Conservation (phyloP, 2,797 vertebrate species). For the Potorous gilbertii region DNA sequence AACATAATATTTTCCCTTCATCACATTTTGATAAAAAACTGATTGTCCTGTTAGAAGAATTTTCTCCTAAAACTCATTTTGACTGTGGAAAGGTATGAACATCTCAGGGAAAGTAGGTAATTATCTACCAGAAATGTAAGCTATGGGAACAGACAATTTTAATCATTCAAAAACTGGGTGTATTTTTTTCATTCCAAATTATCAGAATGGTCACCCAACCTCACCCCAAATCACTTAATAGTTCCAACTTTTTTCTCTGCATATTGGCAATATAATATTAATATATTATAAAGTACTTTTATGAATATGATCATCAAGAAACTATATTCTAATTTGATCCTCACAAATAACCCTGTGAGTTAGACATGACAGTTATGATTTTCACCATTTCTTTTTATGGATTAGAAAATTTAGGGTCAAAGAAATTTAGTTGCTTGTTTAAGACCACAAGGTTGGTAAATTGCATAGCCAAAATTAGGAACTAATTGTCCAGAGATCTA, state of each 20-base stretch:
- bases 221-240: not conserved
- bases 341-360: not conserved
- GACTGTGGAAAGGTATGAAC: not conserved
- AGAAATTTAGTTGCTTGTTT: not conserved
- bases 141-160: not conserved
- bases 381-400: not conserved
- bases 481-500: not conserved
- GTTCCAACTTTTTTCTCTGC: not conserved
- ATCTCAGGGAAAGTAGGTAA: not conserved
- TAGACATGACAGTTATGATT: not conserved
- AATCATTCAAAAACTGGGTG: not conserved
- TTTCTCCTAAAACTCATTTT: constrained; percentile 65
- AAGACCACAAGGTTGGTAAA: not conserved
- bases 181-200: not conserved
- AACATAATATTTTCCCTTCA: constrained; percentile 56
- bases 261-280: not conserved
- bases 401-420: not conserved
- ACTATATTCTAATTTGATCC: not conserved
- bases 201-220: not conserved
- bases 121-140: not conserved
- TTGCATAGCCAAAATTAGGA: not conserved
- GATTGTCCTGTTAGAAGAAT: constrained; percentile 16
- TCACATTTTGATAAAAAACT: constrained; percentile 64
- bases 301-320: not conserved
- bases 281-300: not conserved